Conservation (phyloP, 2,113 vertebrate species). For the Spilogale gracilis region DNA sequence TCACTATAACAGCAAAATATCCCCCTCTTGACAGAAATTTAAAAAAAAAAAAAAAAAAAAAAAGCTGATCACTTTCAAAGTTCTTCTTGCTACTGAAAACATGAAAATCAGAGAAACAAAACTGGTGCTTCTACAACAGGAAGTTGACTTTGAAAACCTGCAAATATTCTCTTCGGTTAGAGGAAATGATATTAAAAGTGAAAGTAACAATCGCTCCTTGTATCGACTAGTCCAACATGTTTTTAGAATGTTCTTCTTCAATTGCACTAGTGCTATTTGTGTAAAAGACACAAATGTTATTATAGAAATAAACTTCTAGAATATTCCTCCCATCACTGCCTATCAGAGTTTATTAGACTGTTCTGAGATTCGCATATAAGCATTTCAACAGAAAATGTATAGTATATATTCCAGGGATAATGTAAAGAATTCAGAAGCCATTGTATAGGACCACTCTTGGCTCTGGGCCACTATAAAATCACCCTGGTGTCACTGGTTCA, state of each 20-base stretch:
- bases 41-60: neutral
- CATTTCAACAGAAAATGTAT: neutral
- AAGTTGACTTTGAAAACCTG: constrained; percentile 15
- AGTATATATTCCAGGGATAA: neutral
- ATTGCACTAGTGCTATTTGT: neutral
- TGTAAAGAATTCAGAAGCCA: neutral
- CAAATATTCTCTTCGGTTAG: neutral
- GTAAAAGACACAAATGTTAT: neutral
- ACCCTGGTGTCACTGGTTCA: neutral
- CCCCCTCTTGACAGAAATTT: neutral
- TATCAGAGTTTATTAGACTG: neutral
- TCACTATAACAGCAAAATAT: neutral
- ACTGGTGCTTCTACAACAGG: neutral
- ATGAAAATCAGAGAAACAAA: neutral
- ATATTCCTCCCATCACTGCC: neutral
- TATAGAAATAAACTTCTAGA: neutral
- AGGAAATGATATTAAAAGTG: constrained; percentile 45
- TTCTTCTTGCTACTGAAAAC: neutral
- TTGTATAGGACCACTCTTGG: neutral
- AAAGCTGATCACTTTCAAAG: neutral
- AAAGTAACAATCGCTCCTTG: neutral
- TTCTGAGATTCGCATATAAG: neutral
- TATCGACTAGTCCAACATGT: neutral
- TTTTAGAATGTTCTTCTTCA: constrained; percentile 6
- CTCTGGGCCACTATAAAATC: neutral